phyloP scores from a whole-genome alignment of 2,888 invertebrate genomes.

The Lissonota sp. region DNA sequence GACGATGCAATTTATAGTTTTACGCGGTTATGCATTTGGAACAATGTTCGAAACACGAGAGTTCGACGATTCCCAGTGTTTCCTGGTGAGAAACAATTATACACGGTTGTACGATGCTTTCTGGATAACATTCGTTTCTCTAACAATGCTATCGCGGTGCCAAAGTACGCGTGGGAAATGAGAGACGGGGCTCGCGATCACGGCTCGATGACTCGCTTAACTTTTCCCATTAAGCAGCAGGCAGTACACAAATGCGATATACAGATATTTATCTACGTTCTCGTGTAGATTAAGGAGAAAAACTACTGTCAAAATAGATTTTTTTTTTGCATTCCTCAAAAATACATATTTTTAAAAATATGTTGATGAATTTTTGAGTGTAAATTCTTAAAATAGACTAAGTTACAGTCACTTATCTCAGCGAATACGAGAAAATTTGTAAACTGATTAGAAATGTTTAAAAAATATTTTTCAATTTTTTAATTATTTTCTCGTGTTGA shows the following conservation, averaged over 20 bases:
- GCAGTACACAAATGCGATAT: not conserved
- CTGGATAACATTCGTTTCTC: constrained; percentile 18
- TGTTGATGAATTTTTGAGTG: too few relatives aligned
- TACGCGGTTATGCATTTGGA: not conserved
- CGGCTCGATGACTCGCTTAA: constrained; percentile 50
- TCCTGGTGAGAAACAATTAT: constrained; percentile 42
- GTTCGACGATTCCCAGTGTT: not conserved
- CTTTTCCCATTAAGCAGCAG: constrained; percentile 53
- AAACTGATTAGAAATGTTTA: too few relatives aligned
- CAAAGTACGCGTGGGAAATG: constrained; percentile 36
- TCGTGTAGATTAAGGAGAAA: not conserved
- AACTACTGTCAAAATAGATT: too few relatives aligned
- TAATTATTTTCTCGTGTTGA: too few relatives aligned
- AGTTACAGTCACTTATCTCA: too few relatives aligned
- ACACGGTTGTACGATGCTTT: constrained; percentile 12
- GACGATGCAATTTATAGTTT: not conserved
- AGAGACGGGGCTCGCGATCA: constrained; percentile 21
- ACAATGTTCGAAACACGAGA: not conserved
- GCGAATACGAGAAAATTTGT: too few relatives aligned
- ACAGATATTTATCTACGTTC: constrained; percentile 3
- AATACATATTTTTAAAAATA: too few relatives aligned
- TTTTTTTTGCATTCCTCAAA: too few relatives aligned
- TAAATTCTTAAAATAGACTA: too few relatives aligned
- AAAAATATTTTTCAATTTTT: too few relatives aligned
- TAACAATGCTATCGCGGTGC: not conserved